Evolutionary conservation across 2,113 vertebrate genomes (phyloP), one percentile per base, ranked within the genome.

Genomic region (Calyptomena viridis): DNA sequence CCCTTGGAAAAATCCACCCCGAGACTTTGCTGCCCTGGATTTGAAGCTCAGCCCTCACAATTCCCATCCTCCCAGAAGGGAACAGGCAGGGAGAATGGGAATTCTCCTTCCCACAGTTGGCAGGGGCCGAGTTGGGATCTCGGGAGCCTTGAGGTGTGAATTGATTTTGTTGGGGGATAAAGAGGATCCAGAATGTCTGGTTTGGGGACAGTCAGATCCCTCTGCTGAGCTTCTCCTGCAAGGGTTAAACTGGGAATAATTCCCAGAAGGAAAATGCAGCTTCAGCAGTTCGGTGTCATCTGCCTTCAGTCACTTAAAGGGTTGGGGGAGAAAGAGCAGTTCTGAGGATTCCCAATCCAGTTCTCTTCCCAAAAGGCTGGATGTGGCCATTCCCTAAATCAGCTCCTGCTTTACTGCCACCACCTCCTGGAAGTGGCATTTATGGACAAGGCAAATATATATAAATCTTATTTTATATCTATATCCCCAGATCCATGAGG

Each of bases 401-500:
- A 1, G 37, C 30, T 58, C 47, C 55, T 33, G 3, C 1, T 52
- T 60, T 12, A 11, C 20, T 69, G 5, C 16, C 44, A 21, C 5
- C 64, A 15, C 12, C 15, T 81, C 46, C 73, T 49, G 22, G 27
- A 17, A 9, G 9, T 23, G 71, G 15, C 27, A 40, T 28, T 13
- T 19, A 8, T 25, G 15, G 10, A 25, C 8, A 14, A 11, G 28
- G 12, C 15, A 13, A 14, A 15, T 2, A 0, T 39, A 18, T 3
- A 12, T 39, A 64, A n/a, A 12, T 12, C 15, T 40, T 12, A 15
- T 75, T 42, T 64, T 40, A 40, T 13, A 19, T 39, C 7, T 14
- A 12, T 3, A 1, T 16, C 8, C 63, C 22, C 2, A 4, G 3
- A 10, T 0, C 37, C 67, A 14, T 12, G 15, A 7, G 23, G 60